A percentile compares a stretch with the other conserved stretches of the same genome.
These are phyloP conservation scores for Salticus scenicus DNA, from an alignment of 2,888 invertebrate genomes.

Conservation along the genomic window DNA sequence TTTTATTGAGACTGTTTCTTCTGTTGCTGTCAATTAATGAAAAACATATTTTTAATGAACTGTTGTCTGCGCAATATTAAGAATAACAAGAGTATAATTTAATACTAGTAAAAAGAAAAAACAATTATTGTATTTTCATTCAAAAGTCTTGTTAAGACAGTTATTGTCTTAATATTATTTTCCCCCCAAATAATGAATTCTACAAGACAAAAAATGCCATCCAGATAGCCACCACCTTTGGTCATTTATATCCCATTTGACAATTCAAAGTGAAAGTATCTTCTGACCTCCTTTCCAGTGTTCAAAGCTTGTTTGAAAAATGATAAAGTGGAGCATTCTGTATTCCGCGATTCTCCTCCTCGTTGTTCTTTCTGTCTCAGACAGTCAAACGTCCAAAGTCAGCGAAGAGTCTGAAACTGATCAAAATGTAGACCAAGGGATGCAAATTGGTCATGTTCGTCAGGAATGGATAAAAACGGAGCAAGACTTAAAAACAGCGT, in stretches of 20 bases:
- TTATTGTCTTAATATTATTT: too few relatives aligned
- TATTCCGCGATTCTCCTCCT: not conserved
- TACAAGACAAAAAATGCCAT: not conserved
- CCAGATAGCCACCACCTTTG: not conserved
- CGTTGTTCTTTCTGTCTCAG: not conserved
- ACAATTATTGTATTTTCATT: too few relatives aligned
- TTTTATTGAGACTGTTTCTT: too few relatives aligned
- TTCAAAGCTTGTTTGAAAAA: not conserved
- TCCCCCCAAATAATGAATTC: not conserved
- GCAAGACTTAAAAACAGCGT: constrained; percentile 22
- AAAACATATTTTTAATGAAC: too few relatives aligned
- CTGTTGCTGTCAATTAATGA: too few relatives aligned
- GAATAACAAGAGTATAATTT: too few relatives aligned
- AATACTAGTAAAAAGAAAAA: too few relatives aligned
- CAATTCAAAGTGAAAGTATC: not conserved
- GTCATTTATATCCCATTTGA: not conserved
- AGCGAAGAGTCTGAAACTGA: not conserved
- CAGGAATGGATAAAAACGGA: constrained; percentile 36
- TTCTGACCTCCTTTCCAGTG: not conserved
- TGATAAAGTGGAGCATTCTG: not conserved
- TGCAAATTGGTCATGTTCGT: constrained; percentile 5
- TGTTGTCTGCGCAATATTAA: too few relatives aligned
- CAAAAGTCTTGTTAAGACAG: too few relatives aligned
- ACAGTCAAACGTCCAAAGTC: not conserved
- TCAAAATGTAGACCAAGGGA: too few relatives aligned